Percentiles rank a stretch among this genome's conserved stretches.
phyloP scores from a whole-genome alignment of 2,888 invertebrate species.

The Trissonchulus sp. region DNA sequence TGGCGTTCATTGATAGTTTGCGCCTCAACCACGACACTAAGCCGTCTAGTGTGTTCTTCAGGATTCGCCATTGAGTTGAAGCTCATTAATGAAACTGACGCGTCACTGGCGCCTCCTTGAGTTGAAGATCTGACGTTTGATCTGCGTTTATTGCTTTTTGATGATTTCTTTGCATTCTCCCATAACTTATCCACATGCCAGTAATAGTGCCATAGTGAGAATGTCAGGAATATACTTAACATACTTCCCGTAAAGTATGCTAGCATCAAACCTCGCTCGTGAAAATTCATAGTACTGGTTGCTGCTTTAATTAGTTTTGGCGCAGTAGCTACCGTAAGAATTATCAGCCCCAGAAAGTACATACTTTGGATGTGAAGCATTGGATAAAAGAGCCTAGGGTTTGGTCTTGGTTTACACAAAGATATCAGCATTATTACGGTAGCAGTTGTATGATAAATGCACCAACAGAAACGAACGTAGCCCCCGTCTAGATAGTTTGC shows the following conservation, averaged over 20 bases:
- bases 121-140: no score
- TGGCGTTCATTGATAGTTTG: no score
- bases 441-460: slow-evolving; percentile 19
- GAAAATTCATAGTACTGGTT: neutral
- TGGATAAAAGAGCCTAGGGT: slow-evolving; percentile 43
- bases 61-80: no score
- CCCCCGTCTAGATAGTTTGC: slow-evolving; percentile 52
- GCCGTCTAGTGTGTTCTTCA: no score
- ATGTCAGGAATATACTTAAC: slow-evolving; percentile 43
- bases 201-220: slow-evolving; percentile 43
- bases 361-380: slow-evolving; percentile 46
- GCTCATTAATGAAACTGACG: no score
- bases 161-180: no score
- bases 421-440: slow-evolving; percentile 6
- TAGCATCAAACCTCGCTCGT: slow-evolving; percentile 14
- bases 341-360: slow-evolving; percentile 48
- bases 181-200: slow-evolving; percentile 33
- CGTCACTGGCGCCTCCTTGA: no score
- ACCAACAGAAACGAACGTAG: slow-evolving; percentile 42
- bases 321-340: slow-evolving; percentile 50
- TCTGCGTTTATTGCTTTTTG: no score
- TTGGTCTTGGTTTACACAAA: slow-evolving; percentile 32
- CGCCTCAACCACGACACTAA: no score
- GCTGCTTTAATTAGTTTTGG: slow-evolving; percentile 42
- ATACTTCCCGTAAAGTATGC: slow-evolving; percentile 39